Conservation (phyloP, 2,888 invertebrate species). For the Cephonodes hylas region DNA sequence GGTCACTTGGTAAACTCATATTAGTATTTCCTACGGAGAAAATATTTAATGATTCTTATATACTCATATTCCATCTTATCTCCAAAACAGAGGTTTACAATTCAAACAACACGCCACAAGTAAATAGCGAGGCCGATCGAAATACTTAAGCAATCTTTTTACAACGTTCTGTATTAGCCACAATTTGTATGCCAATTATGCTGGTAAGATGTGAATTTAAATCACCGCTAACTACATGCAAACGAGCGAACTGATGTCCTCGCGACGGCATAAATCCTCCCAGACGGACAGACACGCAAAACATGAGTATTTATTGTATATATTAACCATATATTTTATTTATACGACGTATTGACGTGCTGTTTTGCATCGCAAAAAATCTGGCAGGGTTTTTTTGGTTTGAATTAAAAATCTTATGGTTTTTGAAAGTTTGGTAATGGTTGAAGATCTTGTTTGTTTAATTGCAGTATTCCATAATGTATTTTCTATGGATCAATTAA, state of each 20-base stretch:
- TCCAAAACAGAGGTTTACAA: background rate
- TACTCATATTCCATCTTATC: too few species aligned
- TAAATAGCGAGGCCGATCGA: background rate
- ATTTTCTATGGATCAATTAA: too few species aligned
- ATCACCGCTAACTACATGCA: conserved; percentile 11
- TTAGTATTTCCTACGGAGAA: too few species aligned
- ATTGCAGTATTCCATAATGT: too few species aligned
- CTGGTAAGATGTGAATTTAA: conserved; percentile 7
- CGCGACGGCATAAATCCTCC: conserved; percentile 13
- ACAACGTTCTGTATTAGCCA: background rate
- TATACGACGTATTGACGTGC: conserved; percentile 24
- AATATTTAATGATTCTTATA: too few species aligned
- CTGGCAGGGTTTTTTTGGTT: background rate
- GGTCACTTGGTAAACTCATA: too few species aligned
- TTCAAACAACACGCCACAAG: background rate
- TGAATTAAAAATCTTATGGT: background rate
- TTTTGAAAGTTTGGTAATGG: background rate
- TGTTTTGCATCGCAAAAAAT: background rate
- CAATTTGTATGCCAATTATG: conserved; percentile 7
- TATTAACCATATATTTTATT: conserved; percentile 59
- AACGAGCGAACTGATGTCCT: conserved; percentile 11
- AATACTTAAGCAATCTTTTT: background rate
- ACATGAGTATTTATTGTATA: conserved; percentile 54
- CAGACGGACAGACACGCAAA: conserved; percentile 34
- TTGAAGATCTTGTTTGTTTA: too few species aligned